phyloP scores from a whole-genome alignment of 2,113 vertebrate genomes.

The Shinisaurus crocodilurus region DNA sequence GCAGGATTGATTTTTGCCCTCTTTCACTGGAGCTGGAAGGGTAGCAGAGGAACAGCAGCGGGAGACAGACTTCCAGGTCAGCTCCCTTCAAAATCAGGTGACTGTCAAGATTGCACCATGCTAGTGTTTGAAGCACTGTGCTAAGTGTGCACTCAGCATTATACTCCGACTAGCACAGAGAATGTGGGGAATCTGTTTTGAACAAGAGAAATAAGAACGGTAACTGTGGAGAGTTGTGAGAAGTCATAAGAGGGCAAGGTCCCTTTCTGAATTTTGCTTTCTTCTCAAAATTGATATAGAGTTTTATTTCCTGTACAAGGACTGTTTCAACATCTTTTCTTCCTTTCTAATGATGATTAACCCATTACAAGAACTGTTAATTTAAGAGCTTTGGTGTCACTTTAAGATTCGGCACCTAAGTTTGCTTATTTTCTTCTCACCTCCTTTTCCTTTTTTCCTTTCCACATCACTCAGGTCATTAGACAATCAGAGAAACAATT shows the following conservation, averaged over 20 bases:
- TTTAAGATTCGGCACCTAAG: not conserved
- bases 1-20: not conserved
- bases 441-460: not conserved
- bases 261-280: not conserved
- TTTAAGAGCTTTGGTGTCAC: not conserved
- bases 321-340: not conserved
- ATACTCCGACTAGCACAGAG: not conserved
- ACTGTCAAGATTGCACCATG: not conserved
- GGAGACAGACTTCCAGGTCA: not conserved
- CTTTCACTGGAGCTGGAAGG: not conserved
- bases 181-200: not conserved
- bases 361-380: not conserved
- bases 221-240: not conserved
- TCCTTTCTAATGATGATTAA: too few species aligned
- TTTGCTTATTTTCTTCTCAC: not conserved
- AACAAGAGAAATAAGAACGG: not conserved
- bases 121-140: not conserved
- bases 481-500: too few species aligned
- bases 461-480: too few species aligned
- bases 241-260: not conserved
- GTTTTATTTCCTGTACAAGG: not conserved
- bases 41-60: not conserved
- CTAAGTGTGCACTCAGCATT: not conserved
- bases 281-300: not conserved
- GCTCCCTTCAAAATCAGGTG: not conserved